phyloP scores from a whole-genome alignment of 2,888 invertebrate species.

The Noctua comes region DNA sequence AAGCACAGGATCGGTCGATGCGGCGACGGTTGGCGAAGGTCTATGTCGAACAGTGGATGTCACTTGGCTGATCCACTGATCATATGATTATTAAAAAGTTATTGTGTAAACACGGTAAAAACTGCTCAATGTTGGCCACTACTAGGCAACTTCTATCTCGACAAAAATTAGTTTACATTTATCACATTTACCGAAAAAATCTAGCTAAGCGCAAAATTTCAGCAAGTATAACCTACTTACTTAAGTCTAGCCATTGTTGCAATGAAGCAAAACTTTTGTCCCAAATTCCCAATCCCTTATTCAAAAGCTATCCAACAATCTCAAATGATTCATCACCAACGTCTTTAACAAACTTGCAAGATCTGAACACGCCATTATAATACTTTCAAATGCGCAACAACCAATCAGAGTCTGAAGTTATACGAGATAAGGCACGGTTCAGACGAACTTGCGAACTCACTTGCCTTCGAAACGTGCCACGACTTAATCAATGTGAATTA shows the following conservation, averaged over 20 bases:
- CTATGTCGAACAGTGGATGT: neutral
- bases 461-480: conserved; percentile 67
- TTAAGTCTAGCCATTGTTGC: neutral
- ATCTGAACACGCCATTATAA: conserved; percentile 65
- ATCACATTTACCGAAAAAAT: neutral
- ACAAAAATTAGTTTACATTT: neutral
- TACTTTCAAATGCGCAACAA: conserved; percentile 64
- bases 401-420: conserved; percentile 67
- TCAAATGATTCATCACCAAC: conserved; percentile 35
- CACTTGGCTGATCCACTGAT: neutral
- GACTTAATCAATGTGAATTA: conserved; percentile 72
- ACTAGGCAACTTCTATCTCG: neutral
- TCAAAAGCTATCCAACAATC: conserved; percentile 23
- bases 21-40: neutral
- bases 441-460: conserved; percentile 69
- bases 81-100: neutral
- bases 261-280: neutral
- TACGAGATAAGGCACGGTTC: conserved; percentile 73
- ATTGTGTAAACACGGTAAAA: neutral
- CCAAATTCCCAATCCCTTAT: neutral
- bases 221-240: neutral
- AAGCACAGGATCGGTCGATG: neutral
- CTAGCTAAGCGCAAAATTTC: neutral
- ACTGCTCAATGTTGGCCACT: neutral
- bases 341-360: conserved; percentile 42